These are phyloP conservation scores for Squalus acanthias DNA, from an alignment of 2,797 vertebrate species.

Conservation along the genomic window DNA sequence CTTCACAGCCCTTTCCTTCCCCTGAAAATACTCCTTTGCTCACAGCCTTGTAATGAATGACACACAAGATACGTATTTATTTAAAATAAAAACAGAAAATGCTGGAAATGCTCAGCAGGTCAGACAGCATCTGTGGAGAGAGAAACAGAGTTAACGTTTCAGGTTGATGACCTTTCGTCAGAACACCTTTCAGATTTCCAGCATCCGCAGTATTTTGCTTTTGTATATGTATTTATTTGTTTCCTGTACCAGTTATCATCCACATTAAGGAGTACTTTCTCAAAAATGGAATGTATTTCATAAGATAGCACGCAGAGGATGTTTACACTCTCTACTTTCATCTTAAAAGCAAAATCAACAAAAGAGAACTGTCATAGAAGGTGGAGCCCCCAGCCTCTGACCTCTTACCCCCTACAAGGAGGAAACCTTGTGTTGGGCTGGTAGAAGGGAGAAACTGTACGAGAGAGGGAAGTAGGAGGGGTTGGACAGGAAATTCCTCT, in stretches of 20 bases:
- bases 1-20: not conserved
- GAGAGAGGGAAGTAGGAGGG: not conserved
- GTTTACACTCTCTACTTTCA: not conserved
- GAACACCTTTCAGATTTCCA: too few relatives aligned
- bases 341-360: not conserved
- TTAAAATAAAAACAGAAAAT: too few relatives aligned
- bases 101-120: too few relatives aligned
- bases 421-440: not conserved
- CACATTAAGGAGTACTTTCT: not conserved
- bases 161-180: too few relatives aligned
- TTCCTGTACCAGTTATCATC: not conserved
- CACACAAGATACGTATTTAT: not conserved
- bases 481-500: not conserved
- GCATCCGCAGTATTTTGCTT: too few relatives aligned
- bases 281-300: not conserved
- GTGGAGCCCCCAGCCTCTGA: not conserved
- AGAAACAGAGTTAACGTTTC: too few relatives aligned
- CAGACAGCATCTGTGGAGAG: too few relatives aligned
- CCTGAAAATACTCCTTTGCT: not conserved
- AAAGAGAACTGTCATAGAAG: not conserved
- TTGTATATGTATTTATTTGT: not conserved
- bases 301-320: not conserved
- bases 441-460: not conserved
- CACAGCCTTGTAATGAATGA: not conserved
- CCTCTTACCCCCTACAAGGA: not conserved